Percentiles rank a stretch among this genome's conserved stretches.
phyloP scores from a whole-genome alignment of 2,888 invertebrate genomes.

The Machimus atricapillus region DNA sequence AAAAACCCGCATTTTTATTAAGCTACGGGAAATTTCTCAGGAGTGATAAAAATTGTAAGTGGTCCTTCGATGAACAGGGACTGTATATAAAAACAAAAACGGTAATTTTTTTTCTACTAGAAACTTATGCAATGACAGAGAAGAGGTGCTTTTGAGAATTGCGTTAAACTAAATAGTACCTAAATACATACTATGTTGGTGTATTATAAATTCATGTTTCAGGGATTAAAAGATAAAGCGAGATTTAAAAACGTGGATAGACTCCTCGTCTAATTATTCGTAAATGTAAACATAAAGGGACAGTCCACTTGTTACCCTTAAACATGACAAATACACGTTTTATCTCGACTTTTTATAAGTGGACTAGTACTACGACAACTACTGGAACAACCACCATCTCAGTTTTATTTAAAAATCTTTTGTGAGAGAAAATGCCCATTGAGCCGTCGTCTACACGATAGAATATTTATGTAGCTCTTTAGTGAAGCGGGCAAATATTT shows the following conservation, averaged over 20 bases:
- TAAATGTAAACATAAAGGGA: neutral
- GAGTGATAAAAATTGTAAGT: too few relatives aligned
- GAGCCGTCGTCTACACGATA: neutral
- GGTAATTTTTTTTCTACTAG: too few relatives aligned
- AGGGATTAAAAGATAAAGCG: neutral
- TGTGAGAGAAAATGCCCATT: neutral
- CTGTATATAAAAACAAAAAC: too few relatives aligned
- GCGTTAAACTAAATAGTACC: too few relatives aligned
- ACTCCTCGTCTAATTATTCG: neutral
- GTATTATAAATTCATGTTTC: too few relatives aligned
- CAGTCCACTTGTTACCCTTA: neutral
- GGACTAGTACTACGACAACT: neutral
- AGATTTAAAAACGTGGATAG: too few relatives aligned
- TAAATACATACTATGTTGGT: too few relatives aligned
- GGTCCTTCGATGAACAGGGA: too few relatives aligned
- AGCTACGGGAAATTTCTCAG: too few relatives aligned
- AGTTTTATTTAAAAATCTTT: neutral
- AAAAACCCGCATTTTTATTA: too few relatives aligned
- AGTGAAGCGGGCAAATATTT: neutral
- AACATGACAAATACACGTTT: neutral
- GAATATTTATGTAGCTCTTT: neutral
- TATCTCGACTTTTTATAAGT: neutral
- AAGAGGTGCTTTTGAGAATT: too few relatives aligned
- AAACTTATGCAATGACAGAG: too few relatives aligned
- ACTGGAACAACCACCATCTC: neutral